Evolutionary conservation across 2,888 invertebrate genomes (phyloP), one percentile per base, ranked within the genome.

Genomic region (Diarsia rubi): DNA sequence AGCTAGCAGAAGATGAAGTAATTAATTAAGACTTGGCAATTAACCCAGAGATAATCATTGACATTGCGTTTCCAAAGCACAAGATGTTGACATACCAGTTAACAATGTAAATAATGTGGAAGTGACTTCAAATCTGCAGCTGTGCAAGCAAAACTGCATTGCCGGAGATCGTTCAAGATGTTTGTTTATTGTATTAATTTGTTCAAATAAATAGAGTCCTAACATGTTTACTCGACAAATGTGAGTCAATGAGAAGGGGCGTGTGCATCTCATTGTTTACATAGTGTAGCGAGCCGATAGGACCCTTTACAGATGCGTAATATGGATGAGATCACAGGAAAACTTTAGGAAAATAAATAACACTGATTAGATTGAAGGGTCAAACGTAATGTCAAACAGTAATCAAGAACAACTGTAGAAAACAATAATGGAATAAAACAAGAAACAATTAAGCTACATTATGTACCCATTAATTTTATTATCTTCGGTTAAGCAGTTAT

Each of bases 341-440:
- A 93, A 92, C 89, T 94, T 93, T 93, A 92, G 92, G 92, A 91
- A 91, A 93, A 93, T 91, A 93, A 93, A 92, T 90, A 91, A 92
- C 88, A 91, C 88, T 91, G 93, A 94, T 94, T 92, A 93, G 89
- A 93, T 92, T 92, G 90, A 88, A 86, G 92, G 93, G 79, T 86
- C 84, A 83, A 77, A 74, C 45, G 47, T 86, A 84, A 89, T 90
- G 92, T 91, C 93, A 89, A 80, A 82, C 84, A 88, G 81, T 91
- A 92, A 93, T 93, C 90, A 90, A 84, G 83, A 86, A 81, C 86
- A 85, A 85, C 82, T 86, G 88, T 91, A 91, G 91, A 92, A 89
- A 92, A 92, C 93, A 94, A 94, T 93, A 93, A 93, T 92, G 94
- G 94, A 95, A 95, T 94, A 94, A 94, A 93, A 93, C 94, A 90